A percentile compares a stretch with the other conserved stretches of the same genome.
These are phyloP conservation scores for Trachymyrmex cornetzi DNA, from an alignment of 1,140 invertebrate species.

Conservation along the genomic window DNA sequence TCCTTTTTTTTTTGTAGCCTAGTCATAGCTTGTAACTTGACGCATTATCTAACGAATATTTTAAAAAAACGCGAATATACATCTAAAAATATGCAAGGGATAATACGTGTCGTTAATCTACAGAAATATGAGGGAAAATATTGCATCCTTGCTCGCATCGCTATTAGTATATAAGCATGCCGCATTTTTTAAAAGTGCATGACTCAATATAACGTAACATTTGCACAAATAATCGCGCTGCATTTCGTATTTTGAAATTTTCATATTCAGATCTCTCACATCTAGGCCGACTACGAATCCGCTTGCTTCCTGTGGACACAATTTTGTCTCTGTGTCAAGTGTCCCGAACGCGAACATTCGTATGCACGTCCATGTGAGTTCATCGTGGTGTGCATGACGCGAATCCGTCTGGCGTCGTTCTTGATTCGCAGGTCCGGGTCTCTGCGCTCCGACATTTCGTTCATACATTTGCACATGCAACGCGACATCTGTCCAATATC, in stretches of 20 bases:
- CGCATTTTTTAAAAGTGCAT: slow-evolving; percentile 32
- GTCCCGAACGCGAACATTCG: neutral
- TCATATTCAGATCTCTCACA: slow-evolving; percentile 24
- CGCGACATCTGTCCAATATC: slow-evolving; percentile 76
- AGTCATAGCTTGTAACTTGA: neutral
- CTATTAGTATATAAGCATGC: too few relatives aligned
- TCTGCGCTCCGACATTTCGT: slow-evolving; percentile 51
- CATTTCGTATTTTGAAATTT: slow-evolving; percentile 47
- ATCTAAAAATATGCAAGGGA: neutral
- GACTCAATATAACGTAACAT: slow-evolving; percentile 11
- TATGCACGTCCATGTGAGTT: slow-evolving; percentile 25
- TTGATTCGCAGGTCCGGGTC: slow-evolving; percentile 64
- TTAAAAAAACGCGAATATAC: neutral
- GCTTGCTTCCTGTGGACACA: neutral
- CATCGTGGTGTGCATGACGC: neutral
- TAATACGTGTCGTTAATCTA: neutral
- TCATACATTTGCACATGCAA: slow-evolving; percentile 70
- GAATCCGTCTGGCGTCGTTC: slow-evolving; percentile 42
- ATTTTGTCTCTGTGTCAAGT: slow-evolving; percentile 13
- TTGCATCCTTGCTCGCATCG: neutral
- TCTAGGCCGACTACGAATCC: slow-evolving; percentile 9
- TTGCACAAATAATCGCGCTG: slow-evolving; percentile 22
- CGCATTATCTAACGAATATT: neutral
- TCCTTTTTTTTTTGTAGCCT: neutral
- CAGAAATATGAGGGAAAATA: slow-evolving; percentile 3